phyloP scores from a whole-genome alignment of 2,113 vertebrate species.

The Psephotus haematonotus region DNA sequence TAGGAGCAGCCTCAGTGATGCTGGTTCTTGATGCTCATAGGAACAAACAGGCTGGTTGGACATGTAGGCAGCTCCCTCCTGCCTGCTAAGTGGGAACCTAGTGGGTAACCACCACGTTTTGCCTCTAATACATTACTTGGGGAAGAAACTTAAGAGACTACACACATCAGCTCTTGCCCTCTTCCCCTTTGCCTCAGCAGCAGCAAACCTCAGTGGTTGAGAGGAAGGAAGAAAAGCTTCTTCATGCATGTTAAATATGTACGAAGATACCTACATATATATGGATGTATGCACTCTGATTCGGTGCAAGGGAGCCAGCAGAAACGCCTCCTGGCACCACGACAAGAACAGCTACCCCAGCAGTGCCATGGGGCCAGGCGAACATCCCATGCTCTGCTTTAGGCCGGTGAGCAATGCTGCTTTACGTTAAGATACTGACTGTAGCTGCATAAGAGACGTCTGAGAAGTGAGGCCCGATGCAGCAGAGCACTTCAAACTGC shows the following conservation, averaged over 20 bases:
- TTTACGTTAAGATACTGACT: neutral
- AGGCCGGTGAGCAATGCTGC: rapidly evolving
- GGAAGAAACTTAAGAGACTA: neutral
- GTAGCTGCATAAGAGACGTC: neutral
- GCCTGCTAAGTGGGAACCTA: neutral
- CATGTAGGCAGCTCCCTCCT: neutral
- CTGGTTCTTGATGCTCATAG: neutral
- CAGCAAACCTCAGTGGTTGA: neutral
- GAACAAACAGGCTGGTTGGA: neutral
- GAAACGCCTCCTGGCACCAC: neutral
- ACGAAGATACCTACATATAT: neutral
- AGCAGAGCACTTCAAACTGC: neutral
- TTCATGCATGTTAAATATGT: neutral
- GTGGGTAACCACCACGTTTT: neutral
- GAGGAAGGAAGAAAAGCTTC: neutral
- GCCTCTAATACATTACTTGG: neutral
- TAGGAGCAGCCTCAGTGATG: neutral
- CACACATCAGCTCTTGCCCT: neutral
- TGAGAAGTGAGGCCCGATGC: neutral
- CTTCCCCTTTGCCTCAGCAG: neutral
- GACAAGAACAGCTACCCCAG: neutral
- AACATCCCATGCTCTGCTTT: neutral
- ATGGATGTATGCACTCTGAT: neutral
- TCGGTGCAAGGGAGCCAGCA: neutral
- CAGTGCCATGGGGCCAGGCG: neutral